Conservation (phyloP, 2,797 vertebrate species). For the Enteromius unitaeniatus region DNA sequence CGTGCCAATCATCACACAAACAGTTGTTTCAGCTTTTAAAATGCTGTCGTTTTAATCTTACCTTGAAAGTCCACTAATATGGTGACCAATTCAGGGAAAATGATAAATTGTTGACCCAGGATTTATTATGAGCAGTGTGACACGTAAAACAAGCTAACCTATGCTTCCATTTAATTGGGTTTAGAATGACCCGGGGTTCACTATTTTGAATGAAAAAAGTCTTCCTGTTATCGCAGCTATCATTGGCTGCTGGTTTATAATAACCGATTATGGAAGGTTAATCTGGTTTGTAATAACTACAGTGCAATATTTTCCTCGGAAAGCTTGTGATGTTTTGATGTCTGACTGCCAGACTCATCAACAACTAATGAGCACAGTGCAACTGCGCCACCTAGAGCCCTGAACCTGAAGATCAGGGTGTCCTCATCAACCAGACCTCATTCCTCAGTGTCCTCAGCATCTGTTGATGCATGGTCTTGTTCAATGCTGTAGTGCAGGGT, state of each 20-base stretch:
- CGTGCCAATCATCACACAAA: too few species aligned
- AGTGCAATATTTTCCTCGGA: background rate
- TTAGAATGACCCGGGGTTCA: background rate
- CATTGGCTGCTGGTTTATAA: background rate
- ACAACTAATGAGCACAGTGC: background rate
- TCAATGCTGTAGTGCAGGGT: too few species aligned
- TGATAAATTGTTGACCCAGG: background rate
- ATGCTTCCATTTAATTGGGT: background rate
- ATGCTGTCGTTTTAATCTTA: background rate
- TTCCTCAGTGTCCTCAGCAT: background rate
- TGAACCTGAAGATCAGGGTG: background rate
- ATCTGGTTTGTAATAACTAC: background rate
- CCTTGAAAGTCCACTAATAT: too few species aligned
- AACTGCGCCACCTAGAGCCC: constrained; percentile 30
- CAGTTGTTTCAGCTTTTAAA: too few species aligned
- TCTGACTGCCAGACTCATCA: background rate
- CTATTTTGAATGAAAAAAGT: background rate
- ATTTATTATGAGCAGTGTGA: background rate
- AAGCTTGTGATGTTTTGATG: background rate
- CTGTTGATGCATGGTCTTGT: background rate
- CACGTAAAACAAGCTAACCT: background rate
- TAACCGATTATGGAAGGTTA: background rate
- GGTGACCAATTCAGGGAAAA: background rate
- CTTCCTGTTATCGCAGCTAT: background rate
- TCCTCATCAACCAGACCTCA: background rate